These are phyloP conservation scores for Stenurella melanura DNA, from an alignment of 2,888 invertebrate species.

Conservation along the genomic window DNA sequence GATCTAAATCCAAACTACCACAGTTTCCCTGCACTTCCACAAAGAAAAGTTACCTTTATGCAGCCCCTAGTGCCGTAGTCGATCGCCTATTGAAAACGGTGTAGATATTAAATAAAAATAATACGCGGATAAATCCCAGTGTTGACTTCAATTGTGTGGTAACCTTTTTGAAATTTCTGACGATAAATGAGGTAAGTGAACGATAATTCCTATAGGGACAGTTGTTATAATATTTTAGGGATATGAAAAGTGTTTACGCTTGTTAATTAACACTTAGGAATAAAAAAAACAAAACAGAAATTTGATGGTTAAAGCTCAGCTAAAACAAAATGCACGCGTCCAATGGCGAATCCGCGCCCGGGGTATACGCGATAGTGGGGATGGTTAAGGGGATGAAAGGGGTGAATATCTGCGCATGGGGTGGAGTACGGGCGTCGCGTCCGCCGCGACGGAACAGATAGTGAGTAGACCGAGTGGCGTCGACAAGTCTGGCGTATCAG, in stretches of 20 bases:
- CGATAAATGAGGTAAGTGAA: slow-evolving; percentile 27
- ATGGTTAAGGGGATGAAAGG: slow-evolving; percentile 66
- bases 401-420: slow-evolving; percentile 75
- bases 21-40: slow-evolving; percentile 62
- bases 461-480: slow-evolving; percentile 74
- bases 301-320: slow-evolving; percentile 64
- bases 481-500: slow-evolving; percentile 70
- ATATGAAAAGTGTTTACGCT: slow-evolving; percentile 34
- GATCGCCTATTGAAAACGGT: neutral
- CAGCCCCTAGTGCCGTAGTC: neutral
- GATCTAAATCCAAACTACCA: slow-evolving; percentile 62
- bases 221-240: slow-evolving; percentile 15
- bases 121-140: neutral
- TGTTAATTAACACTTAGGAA: slow-evolving; percentile 36
- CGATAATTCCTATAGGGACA: neutral
- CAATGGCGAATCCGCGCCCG: slow-evolving; percentile 63
- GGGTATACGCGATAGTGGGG: slow-evolving; percentile 68
- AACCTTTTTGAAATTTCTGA: neutral
- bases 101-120: neutral
- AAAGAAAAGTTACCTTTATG: slow-evolving; percentile 58
- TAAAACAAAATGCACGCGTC: slow-evolving; percentile 67
- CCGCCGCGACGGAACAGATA: slow-evolving; percentile 77
- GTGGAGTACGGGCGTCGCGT: slow-evolving; percentile 80
- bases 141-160: slow-evolving; percentile 19
- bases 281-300: slow-evolving; percentile 42